These are phyloP conservation scores for Hydrozoanthus tunicans DNA, from an alignment of 64 coral and sea anemone genomes.

Conservation along the genomic window DNA sequence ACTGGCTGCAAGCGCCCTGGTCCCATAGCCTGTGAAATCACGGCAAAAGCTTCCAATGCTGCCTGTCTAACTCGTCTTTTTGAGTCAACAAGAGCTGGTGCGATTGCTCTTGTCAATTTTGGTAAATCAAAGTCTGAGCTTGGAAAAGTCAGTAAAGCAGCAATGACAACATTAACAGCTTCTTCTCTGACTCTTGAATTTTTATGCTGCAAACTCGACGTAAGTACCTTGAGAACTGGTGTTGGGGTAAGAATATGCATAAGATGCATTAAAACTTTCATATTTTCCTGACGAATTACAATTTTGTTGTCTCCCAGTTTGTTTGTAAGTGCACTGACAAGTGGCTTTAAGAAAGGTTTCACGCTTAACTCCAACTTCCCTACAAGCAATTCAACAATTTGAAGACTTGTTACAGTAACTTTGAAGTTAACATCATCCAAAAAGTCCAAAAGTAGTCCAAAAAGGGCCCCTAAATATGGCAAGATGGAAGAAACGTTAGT, in stretches of 20 bases:
- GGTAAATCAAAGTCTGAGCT: conserved; percentile 97
- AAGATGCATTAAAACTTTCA: conserved; percentile 96
- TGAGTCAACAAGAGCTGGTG: conserved; percentile 82
- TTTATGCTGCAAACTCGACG: conserved; percentile 83
- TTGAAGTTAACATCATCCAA: conserved; percentile 95
- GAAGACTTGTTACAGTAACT: conserved; percentile 91
- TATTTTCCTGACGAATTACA: conserved; percentile 99
- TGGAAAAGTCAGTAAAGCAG: conserved; percentile 91
- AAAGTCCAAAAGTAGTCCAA: conserved; percentile 83
- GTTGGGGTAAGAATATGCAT: conserved; percentile 95
- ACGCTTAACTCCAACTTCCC: conserved; percentile 79
- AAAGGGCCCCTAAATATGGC: conserved; percentile 79
- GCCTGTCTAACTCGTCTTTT: conserved; percentile 94
- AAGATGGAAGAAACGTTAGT: conserved; percentile 68
- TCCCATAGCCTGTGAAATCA: conserved; percentile 98
- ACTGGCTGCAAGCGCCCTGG: conserved; percentile 85
- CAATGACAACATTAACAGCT: conserved; percentile 95
- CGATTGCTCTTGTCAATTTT: conserved; percentile 79
- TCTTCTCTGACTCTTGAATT: conserved; percentile 98
- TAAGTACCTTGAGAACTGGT: conserved; percentile 79
- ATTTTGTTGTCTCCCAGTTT: conserved; percentile 98
- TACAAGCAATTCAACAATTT: conserved; percentile 88
- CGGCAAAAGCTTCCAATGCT: conserved; percentile 96
- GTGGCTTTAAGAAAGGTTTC: conserved; percentile 78
- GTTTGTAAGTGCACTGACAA: conserved; percentile 80